phyloP scores from a whole-genome alignment of 2,113 vertebrate species.

The Parus major region DNA sequence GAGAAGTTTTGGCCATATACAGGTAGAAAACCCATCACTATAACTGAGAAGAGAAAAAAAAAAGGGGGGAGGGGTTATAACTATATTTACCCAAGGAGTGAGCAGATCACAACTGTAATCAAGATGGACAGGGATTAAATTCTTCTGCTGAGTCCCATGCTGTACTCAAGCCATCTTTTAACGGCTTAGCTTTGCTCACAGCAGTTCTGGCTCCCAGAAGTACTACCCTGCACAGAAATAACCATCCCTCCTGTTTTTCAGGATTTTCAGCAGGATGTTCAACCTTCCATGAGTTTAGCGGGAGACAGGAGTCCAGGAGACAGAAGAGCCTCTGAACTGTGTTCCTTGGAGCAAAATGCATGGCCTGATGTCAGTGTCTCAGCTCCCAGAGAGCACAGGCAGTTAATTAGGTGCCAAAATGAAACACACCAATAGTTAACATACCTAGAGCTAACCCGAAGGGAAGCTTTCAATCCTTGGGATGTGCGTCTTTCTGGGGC shows the following conservation, averaged over 20 bases:
- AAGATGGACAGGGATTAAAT: not conserved
- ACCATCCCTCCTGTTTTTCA: not conserved
- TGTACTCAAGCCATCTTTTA: not conserved
- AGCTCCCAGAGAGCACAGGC: not conserved
- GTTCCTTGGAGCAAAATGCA: not conserved
- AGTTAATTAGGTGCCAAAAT: not conserved
- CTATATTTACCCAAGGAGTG: not conserved
- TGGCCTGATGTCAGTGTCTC: not conserved
- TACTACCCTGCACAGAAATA: not conserved
- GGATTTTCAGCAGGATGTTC: not conserved
- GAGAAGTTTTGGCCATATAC: not conserved
- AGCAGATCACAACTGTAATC: not conserved
- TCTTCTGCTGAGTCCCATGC: not conserved
- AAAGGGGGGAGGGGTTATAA: not conserved
- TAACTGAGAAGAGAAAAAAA: not conserved
- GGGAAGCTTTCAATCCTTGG: not conserved
- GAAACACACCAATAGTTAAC: not conserved
- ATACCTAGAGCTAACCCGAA: not conserved
- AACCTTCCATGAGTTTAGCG: not conserved
- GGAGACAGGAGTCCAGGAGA: not conserved
- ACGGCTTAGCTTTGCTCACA: not conserved
- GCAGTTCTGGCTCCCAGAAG: not conserved
- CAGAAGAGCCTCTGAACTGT: not conserved
- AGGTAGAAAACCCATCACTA: not conserved
- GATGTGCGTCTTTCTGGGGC: not conserved